A percentile compares a stretch with the other conserved stretches of the same genome.
Conservation (phyloP, 2,888 invertebrate species). For the Strigamia crassipes region DNA sequence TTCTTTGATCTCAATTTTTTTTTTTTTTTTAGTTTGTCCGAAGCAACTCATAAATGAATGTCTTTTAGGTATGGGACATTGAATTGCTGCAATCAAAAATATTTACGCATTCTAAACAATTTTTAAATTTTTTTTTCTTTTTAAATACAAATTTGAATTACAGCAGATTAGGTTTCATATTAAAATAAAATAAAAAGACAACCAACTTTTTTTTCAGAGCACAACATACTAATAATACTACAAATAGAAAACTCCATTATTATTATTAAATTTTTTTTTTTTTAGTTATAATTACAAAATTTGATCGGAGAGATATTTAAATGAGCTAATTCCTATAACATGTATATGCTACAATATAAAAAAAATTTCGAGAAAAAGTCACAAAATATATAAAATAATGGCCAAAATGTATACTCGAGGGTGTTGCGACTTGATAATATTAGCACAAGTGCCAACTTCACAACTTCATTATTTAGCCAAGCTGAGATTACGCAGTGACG, state of each 20-base stretch:
- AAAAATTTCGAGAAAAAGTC: background rate
- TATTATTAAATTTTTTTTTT: background rate
- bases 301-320: background rate
- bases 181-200: background rate
- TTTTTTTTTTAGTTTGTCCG: background rate
- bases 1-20: background rate
- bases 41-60: constrained; percentile 7
- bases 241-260: constrained; percentile 17
- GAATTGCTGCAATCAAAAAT: constrained; percentile 18
- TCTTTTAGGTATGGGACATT: background rate
- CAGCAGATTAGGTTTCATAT: background rate
- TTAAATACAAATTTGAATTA: background rate
- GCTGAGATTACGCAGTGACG: constrained; percentile 19
- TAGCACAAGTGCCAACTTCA: constrained; percentile 5
- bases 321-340: constrained; percentile 27
- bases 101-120: background rate
- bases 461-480: background rate
- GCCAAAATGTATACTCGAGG: constrained; percentile 17
- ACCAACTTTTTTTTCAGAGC: background rate
- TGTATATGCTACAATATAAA: background rate
- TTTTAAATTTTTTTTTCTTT: background rate
- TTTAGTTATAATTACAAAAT: constrained; percentile 15
- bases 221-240: background rate
- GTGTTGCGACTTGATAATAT: background rate
- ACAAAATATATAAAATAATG: constrained; percentile 17